Base-by-base conservation (phyloP, 2,113 vertebrate genomes). In the Oncorhynchus tshawytscha region DNA sequence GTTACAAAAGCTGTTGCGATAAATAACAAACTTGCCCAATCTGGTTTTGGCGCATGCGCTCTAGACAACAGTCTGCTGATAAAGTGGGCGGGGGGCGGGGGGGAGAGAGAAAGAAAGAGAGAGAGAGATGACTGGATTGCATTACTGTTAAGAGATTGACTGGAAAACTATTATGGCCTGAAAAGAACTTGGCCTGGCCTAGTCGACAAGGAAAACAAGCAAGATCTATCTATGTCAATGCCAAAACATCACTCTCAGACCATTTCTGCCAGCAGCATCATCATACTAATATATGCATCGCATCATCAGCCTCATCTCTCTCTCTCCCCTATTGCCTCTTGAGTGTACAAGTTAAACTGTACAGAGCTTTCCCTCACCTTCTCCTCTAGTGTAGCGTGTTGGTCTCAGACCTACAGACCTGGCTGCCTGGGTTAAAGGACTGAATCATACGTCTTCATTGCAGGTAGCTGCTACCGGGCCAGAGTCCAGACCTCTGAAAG, bases 71-170 rank as follows among this genome's bases (percentile, higher is more conserved):
- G 39, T 45, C 8, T 2, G 2, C 39, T 45, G 39, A 45, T 45
- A 45, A 45, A 45, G 8, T 45, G 9, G 39, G 8, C 39, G 39
- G 39, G 39, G 34, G 9, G 39, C 0, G 25, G 2, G 25, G 25
- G 27, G 71, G 54, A 64, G 62, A 71, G 39, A 34, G 22, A 39
- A 51, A 54, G 59, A 15, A 16, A 72, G n/a, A 70, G 59, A 25
- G 49, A 73, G 67, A 13, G 69, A 20, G n/a, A 72, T 54, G 73
- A 85, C 88, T 91, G 90, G 86, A 85, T 86, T 73, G 85, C 87
- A 90, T 92, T 91, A 91, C 75, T 77, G 76, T 74, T 81, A 78
- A 62, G 90, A 90, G 87, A 92, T 85, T 87, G 89, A 93, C 88
- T 88, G 88, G 85, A 91, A 92, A 91, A 81, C 80, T 70, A 89